Evolutionary conservation across 2,888 invertebrate species (phyloP).

Genomic region (Thecophora atra): DNA sequence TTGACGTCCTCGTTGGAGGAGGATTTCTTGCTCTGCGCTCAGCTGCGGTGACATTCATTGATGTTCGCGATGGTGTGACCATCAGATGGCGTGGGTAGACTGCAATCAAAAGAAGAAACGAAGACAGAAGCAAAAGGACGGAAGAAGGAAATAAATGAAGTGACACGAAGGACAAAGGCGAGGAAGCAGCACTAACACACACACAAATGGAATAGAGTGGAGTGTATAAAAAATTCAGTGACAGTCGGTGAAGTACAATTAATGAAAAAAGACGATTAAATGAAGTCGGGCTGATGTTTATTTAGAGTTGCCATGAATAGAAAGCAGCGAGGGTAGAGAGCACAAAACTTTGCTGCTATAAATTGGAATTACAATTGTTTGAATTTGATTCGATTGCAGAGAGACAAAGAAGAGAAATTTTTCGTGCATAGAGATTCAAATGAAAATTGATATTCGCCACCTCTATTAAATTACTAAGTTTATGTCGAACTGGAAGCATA

Average conservation of each 20-base stretch:
- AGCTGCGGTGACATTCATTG: conserved; percentile 34
- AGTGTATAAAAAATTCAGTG: conserved; percentile 5
- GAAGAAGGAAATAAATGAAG: conserved; percentile 2
- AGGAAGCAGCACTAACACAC: neutral
- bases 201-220: neutral
- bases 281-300: conserved; percentile 14
- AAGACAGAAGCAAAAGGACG: neutral
- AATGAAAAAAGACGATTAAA: conserved; percentile 31
- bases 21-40: conserved; percentile 23
- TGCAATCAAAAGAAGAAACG: conserved; percentile 39
- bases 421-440: no score
- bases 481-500: no score
- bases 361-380: neutral
- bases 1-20: conserved; percentile 29
- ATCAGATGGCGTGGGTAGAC: conserved; percentile 64
- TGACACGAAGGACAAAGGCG: neutral
- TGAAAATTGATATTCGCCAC: no score
- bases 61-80: conserved; percentile 51
- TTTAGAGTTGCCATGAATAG: conserved; percentile 12
- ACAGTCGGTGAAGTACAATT: conserved; percentile 24
- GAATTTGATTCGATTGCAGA: no score
- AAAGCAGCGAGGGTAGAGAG: neutral
- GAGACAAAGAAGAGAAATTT: no score
- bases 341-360: neutral
- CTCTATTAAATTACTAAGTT: no score